These are phyloP conservation scores for Squalus acanthias DNA, from an alignment of 2,797 vertebrate genomes.

Conservation along the genomic window DNA sequence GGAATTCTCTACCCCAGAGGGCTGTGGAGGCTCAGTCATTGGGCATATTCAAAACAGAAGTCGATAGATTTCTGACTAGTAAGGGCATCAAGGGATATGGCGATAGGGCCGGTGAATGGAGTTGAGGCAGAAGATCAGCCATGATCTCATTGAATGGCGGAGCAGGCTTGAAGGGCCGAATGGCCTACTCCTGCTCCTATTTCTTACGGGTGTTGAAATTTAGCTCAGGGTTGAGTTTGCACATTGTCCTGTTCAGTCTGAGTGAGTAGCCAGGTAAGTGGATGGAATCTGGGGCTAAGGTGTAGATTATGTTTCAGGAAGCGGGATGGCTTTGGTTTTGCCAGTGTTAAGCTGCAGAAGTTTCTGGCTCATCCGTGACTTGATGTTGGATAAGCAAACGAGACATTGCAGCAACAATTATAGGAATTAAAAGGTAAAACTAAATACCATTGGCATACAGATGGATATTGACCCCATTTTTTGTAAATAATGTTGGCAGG, in stretches of 20 bases:
- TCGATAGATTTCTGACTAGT: too few relatives aligned
- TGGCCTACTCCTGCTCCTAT: too few relatives aligned
- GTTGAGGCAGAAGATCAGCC: too few relatives aligned
- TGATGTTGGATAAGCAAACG: background rate
- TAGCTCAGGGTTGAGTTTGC: background rate
- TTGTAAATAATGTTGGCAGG: background rate
- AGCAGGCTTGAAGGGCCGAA: too few relatives aligned
- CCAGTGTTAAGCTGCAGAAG: background rate
- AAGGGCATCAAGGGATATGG: too few relatives aligned
- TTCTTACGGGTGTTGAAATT: background rate
- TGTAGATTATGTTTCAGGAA: background rate
- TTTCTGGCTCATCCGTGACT: background rate
- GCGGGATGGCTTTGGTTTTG: background rate
- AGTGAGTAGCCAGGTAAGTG: background rate
- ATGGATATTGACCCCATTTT: background rate
- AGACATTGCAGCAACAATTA: background rate
- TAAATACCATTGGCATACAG: background rate
- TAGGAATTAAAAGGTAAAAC: background rate
- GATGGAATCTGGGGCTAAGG: background rate
- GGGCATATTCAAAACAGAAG: too few relatives aligned
- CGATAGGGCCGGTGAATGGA: too few relatives aligned
- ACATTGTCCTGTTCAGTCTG: background rate
- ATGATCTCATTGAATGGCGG: too few relatives aligned
- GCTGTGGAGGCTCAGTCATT: too few relatives aligned
- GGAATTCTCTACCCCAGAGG: too few relatives aligned